Evolutionary conservation across 2,113 vertebrate genomes (phyloP).

Genomic region (Lagopus leucura): DNA sequence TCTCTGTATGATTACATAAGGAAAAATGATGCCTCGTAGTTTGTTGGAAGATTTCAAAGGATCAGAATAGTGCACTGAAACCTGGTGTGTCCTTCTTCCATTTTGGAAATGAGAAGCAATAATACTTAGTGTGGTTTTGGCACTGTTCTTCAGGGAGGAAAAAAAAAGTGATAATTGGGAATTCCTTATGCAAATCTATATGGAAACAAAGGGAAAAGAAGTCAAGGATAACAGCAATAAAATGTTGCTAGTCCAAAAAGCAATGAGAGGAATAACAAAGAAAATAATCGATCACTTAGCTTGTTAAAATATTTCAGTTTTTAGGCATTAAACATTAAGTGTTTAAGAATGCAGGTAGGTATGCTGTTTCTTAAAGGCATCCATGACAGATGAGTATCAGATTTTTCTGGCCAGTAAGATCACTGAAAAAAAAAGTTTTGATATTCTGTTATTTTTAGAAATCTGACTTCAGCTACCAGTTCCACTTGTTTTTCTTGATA

Average conservation of each 20-base stretch:
- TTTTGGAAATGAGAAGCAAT: not conserved
- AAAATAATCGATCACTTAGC: not conserved
- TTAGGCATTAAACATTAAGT: not conserved
- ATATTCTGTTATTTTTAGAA: conserved; percentile 5
- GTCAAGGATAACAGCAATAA: not conserved
- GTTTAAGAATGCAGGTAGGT: not conserved
- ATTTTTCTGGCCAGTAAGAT: conserved; percentile 37
- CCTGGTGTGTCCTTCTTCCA: not conserved
- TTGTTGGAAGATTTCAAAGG: not conserved
- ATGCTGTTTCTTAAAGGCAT: not conserved
- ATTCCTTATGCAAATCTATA: not conserved
- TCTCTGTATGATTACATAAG: not conserved
- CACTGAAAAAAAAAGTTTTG: not conserved
- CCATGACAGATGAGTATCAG: not conserved
- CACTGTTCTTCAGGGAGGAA: not conserved
- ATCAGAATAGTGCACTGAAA: not conserved
- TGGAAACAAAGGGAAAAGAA: not conserved
- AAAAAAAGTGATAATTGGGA: not conserved
- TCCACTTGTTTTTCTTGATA: not conserved
- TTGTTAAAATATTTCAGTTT: not conserved
- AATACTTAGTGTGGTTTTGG: not conserved
- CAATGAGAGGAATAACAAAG: not conserved
- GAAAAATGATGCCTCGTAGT: not conserved
- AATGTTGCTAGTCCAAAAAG: not conserved
- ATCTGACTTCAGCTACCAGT: not conserved